phyloP scores from a whole-genome alignment of 2,888 invertebrate genomes.

The Orchestes rusci region DNA sequence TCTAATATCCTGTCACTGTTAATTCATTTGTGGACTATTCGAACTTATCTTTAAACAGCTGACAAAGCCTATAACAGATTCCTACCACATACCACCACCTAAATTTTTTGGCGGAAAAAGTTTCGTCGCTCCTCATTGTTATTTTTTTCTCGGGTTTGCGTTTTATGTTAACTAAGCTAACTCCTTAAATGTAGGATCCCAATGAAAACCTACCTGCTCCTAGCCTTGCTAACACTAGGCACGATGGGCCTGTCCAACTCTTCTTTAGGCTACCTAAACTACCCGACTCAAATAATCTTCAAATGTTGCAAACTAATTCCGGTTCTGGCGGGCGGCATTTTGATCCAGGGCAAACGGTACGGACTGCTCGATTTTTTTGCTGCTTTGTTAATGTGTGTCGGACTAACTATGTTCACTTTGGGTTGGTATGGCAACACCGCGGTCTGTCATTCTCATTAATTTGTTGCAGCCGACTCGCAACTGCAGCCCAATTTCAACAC shows the following conservation, averaged over 20 bases:
- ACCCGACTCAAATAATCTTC: conserved; percentile 95
- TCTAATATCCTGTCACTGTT: no score
- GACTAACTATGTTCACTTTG: conserved; percentile 85
- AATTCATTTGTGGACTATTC: no score
- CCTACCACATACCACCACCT: no score
- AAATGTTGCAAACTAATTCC: conserved; percentile 97
- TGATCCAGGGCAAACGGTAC: conserved; percentile 86
- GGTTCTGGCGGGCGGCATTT: conserved; percentile 86
- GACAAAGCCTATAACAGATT: no score
- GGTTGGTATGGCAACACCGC: no score
- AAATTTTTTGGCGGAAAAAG: no score
- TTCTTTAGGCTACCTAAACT: conserved; percentile 89
- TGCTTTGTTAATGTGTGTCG: conserved; percentile 79
- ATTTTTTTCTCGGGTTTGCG: no score
- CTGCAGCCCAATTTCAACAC: conserved; percentile 67
- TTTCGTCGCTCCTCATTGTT: no score
- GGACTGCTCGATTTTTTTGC: conserved; percentile 77
- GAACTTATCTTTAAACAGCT: no score
- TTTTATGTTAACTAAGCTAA: no score
- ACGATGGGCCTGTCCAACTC: conserved; percentile 97
- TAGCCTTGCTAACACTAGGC: conserved; percentile 83
- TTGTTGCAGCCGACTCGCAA: conserved; percentile 60
- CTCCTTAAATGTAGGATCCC: no score
- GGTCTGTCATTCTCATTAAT: background rate
- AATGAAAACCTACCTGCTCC: conserved; percentile 65